phyloP scores from a whole-genome alignment of 2,888 invertebrate species.

The Nematopogon swammerdamellus region DNA sequence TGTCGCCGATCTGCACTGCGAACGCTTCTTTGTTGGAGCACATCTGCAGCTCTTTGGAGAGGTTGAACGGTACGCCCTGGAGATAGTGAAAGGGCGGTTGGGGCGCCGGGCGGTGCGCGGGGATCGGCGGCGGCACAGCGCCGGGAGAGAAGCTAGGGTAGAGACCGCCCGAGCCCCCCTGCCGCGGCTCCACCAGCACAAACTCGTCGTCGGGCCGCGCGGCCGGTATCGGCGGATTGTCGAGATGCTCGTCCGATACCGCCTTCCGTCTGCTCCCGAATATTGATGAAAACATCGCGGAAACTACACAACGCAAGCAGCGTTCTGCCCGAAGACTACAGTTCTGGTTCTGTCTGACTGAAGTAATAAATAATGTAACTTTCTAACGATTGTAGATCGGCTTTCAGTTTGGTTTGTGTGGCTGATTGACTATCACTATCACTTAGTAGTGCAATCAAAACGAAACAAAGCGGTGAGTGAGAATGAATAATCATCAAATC shows the following conservation, averaged over 20 bases:
- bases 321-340: too few relatives aligned
- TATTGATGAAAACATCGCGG: constrained; percentile 41
- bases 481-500: too few relatives aligned
- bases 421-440: too few relatives aligned
- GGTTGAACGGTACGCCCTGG: constrained; percentile 52
- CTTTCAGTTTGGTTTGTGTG: too few relatives aligned
- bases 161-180: constrained; percentile 22
- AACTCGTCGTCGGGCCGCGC: constrained; percentile 36
- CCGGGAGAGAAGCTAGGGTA: constrained; percentile 25
- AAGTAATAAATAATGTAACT: too few relatives aligned
- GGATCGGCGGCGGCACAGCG: constrained; percentile 17
- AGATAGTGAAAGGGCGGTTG: constrained; percentile 44
- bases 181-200: constrained; percentile 28
- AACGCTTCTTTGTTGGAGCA: constrained; percentile 43
- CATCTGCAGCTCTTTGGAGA: constrained; percentile 44
- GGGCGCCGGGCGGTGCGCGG: constrained; percentile 26
- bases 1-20: constrained; percentile 46
- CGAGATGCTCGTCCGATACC: constrained; percentile 39
- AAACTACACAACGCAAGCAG: too few relatives aligned
- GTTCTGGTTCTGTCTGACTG: too few relatives aligned
- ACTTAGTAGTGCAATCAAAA: too few relatives aligned
- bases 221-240: constrained; percentile 43
- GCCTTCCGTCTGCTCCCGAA: constrained; percentile 46
- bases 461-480: too few relatives aligned
- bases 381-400: too few relatives aligned